Base-by-base conservation (phyloP, 1,140 invertebrate species). In the Pogonus chalceus region DNA sequence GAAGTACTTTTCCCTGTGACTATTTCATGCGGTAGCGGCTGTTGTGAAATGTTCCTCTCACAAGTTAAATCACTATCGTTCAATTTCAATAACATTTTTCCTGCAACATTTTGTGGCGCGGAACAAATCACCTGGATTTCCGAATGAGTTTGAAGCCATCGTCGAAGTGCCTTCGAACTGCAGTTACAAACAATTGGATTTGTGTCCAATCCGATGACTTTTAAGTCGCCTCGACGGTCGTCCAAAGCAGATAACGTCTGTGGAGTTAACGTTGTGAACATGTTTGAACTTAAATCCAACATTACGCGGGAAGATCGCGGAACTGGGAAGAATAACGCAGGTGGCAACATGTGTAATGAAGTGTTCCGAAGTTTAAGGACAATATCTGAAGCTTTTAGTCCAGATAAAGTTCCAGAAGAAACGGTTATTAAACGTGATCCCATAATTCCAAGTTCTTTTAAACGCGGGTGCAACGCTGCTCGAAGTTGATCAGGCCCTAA, bases 121-220 rank as follows among this genome's bases (percentile, higher is more conserved):
- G 76, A 69, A 63, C 90, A 92, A 21, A 70, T 71, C 0, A 87
- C 70, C 20, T 76, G 74, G 37, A 43, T 18, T 26, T 75, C 67
- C 65, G 79, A 77, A 20, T 79, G 76, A 9, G 78, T 74, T 23
- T 80, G 81, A 20, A 90, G 65, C 87, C 88, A 92, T 37, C 83
- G 76, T 57, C 87, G 79, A 4, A 94, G 72, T 2, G 87, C 83
- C 59, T 83, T 76, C 2, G 85, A 80, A 63, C 86, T 84, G 65
- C 92, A 94, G 65, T 92, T 89, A 65, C 92, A 95, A 39, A 80
- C 77, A 23, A 93, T 81, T 7, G 90, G 88, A 71, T 92, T 90
- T 12, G 76, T 76, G 31, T 79, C 75, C 7, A 93, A 67, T 1
- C 90, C 90, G 49, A 76, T 71, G 49, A 93, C 74, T 43, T 73